These are phyloP conservation scores for Phocoena phocoena DNA, from an alignment of 2,113 vertebrate species.

Conservation along the genomic window DNA sequence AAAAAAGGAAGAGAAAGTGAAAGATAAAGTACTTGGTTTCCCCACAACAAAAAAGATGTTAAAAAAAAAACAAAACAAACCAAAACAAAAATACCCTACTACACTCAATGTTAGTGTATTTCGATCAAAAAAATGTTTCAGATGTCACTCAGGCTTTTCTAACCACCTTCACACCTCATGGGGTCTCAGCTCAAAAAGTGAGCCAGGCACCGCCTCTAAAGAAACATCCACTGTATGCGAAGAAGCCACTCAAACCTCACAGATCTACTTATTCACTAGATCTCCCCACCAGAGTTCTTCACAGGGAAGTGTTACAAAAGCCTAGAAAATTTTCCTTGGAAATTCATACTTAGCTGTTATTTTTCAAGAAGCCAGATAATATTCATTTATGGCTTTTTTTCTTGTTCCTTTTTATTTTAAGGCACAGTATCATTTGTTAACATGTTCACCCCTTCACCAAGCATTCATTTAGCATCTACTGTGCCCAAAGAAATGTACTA, in stretches of 20 bases:
- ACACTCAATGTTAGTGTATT: neutral
- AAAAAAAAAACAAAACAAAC: neutral
- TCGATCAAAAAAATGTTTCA: neutral
- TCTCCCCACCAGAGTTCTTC: slow-evolving; percentile 16
- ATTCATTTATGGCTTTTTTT: neutral
- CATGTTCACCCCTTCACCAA: neutral
- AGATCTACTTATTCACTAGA: neutral
- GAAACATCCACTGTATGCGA: neutral
- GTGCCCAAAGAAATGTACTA: neutral
- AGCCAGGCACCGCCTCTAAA: neutral
- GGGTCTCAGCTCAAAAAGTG: neutral
- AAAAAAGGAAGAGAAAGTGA: neutral
- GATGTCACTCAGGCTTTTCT: neutral
- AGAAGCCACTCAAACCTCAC: slow-evolving; percentile 17
- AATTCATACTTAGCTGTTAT: slow-evolving; percentile 52
- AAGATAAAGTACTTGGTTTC: neutral
- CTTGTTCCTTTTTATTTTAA: neutral
- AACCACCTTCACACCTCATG: neutral
- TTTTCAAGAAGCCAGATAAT: neutral
- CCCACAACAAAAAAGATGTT: neutral
- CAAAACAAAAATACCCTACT: neutral
- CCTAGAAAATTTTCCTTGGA: slow-evolving; percentile 27
- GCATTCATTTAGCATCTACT: neutral
- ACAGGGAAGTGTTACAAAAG: neutral
- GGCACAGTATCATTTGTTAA: neutral